Evolutionary conservation across 2,888 invertebrate species (phyloP), one percentile per base, ranked within the genome.

Genomic region (Caenorhabditis zanzibari): DNA sequence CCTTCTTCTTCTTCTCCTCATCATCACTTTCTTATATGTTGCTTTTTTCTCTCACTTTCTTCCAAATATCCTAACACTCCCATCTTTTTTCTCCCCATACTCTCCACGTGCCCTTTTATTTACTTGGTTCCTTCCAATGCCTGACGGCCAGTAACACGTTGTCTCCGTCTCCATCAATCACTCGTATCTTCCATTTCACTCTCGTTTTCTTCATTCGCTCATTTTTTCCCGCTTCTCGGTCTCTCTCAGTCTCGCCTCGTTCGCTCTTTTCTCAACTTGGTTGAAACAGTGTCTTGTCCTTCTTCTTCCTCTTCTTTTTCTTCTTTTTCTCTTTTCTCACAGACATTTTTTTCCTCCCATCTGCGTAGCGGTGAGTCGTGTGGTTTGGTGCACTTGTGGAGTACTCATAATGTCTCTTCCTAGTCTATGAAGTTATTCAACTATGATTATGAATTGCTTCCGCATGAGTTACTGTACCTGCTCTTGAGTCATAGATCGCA

Each of bases 31-130:
- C 68, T 69, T 76, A 59, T 76, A 49, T 76, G 68, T 75, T 75
- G 58, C 75, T 66, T 68, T 75, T 68, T 66, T 68, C 58, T 59
- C 47, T 59, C 66, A 32, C 47, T 58, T 64, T 35, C 58, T 58
- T 38, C 44, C 32, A 49, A 12, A 32, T 49, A 49, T 49, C 49
- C 66, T 32, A 49, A 28, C 54, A n/a, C 54, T 16, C 54, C 54
- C 38, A 38, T 38, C 26, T 47, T 28, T 64, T 63, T 58, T 66
- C 44, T 75, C 75, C 28, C 75, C 58, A 69, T 64, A 69, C 71
- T 71, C 71, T 71, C 63, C 77, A 71, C 77, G 69, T 71, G 61
- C 77, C 71, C 77, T 71, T 71, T 77, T 71, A 71, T 71, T 77
- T 71, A 71, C 77, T 77, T 71, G 61, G 69, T 56, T 49, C 59